phyloP scores from a whole-genome alignment of 2,888 invertebrate genomes.

The Meganola albula region DNA sequence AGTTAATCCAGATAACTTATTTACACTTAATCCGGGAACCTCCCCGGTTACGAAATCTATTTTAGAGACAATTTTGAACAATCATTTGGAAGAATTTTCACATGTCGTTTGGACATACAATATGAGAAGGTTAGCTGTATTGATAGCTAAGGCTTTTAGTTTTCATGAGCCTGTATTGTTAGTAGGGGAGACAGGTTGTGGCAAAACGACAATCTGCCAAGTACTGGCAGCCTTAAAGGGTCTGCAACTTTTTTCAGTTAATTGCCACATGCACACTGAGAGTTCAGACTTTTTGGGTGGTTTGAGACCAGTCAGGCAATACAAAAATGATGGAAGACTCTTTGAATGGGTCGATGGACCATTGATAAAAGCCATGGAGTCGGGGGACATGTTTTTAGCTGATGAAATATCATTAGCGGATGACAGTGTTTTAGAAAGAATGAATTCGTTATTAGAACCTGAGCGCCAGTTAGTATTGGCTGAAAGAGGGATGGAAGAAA shows the following conservation, averaged over 20 bases:
- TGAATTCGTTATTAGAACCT: conserved; percentile 97
- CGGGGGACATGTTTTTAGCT: conserved; percentile 92
- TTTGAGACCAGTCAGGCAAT: conserved; percentile 89
- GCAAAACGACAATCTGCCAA: conserved; percentile 97
- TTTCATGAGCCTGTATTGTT: conserved; percentile 96
- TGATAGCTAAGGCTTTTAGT: conserved; percentile 89
- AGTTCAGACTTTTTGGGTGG: conserved; percentile 98
- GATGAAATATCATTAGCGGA: conserved; percentile 99
- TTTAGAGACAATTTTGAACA: conserved; percentile 80
- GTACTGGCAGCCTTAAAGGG: conserved; percentile 84
- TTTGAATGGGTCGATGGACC: conserved; percentile 99
- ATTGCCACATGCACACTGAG: conserved; percentile 99
- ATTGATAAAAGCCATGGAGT: conserved; percentile 91
- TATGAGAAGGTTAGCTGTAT: conserved; percentile 88
- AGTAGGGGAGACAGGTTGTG: conserved; percentile 98
- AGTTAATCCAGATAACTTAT: conserved; percentile 83
- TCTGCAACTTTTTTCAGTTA: conserved; percentile 86
- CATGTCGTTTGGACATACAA: conserved; percentile 97
- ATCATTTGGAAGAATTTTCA: conserved; percentile 76
- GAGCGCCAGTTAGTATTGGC: conserved; percentile 93
- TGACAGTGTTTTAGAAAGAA: conserved; percentile 96
- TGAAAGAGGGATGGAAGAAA: conserved; percentile 88
- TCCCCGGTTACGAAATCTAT: conserved; percentile 87
- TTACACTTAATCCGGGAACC: conserved; percentile 81
- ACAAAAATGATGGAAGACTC: conserved; percentile 79